Evolutionary conservation across 35 echinoderm and acorn worm species (phyloP).

Genomic region (Acanthaster planci): DNA sequence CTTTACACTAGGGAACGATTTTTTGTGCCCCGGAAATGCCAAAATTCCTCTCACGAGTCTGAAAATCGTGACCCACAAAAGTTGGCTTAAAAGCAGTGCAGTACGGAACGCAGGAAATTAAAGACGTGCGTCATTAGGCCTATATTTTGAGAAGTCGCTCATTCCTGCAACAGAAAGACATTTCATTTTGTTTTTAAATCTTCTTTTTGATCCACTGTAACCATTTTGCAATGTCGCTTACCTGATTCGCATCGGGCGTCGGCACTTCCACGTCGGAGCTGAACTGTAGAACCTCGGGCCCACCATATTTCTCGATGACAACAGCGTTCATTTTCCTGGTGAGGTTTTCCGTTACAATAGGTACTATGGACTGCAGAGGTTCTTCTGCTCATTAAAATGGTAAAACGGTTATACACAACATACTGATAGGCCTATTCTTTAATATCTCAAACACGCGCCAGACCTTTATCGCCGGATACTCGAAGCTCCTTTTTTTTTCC

Average conservation of each 20-base stretch:
- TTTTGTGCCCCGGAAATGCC: too few relatives aligned
- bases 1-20: too few relatives aligned
- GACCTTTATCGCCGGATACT: too few relatives aligned
- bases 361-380: too few relatives aligned
- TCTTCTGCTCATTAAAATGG: too few relatives aligned
- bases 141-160: not conserved
- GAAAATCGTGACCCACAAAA: not conserved
- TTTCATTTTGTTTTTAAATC: not conserved
- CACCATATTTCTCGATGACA: constrained; percentile 33
- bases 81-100: not conserved
- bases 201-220: not conserved
- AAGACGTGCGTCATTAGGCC: not conserved
- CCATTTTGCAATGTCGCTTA: not conserved
- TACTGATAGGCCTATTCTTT: too few relatives aligned
- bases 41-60: too few relatives aligned
- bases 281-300: constrained; percentile 1
- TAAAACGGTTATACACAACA: too few relatives aligned
- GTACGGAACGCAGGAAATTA: not conserved
- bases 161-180: not conserved
- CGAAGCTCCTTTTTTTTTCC: too few relatives aligned
- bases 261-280: constrained; percentile 29
- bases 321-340: constrained; percentile 32
- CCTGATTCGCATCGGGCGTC: not conserved
- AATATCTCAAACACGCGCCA: too few relatives aligned
- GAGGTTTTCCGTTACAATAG: not conserved